Evolutionary conservation across 2,113 vertebrate species (phyloP).

Genomic region (Ictidomys tridecemlineatus): DNA sequence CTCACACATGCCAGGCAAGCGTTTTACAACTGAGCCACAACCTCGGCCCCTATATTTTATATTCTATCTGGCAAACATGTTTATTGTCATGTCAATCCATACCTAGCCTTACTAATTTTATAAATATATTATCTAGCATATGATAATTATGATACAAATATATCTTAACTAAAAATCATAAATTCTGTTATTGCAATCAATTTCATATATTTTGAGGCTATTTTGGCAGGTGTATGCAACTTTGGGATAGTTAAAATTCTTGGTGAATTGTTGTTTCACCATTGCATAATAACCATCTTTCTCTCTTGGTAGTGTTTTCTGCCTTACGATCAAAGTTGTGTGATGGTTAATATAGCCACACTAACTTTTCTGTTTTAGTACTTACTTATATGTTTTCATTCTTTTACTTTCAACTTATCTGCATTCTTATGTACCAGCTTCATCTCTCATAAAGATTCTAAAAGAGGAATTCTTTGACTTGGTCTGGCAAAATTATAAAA

Average conservation of each 20-base stretch:
- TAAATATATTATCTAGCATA: background rate
- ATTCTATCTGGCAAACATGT: background rate
- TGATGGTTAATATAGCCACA: background rate
- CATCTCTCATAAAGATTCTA: background rate
- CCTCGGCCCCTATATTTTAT: background rate
- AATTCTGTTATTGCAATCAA: background rate
- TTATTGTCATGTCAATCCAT: background rate
- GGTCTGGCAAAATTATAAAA: too few species aligned
- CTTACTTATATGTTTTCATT: background rate
- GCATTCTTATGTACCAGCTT: background rate
- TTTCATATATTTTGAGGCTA: background rate
- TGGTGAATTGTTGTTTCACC: background rate
- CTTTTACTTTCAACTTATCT: background rate
- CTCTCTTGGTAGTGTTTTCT: background rate
- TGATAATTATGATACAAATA: background rate
- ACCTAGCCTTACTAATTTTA: background rate
- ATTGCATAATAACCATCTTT: background rate
- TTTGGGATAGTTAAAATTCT: background rate
- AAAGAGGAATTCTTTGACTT: background rate
- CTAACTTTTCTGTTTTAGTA: background rate
- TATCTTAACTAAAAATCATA: background rate
- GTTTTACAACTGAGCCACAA: too few species aligned
- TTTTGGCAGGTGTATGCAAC: background rate
- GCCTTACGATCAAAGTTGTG: background rate
- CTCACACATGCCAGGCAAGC: too few species aligned